Base-by-base conservation (phyloP, 2,797 vertebrate genomes). In the Pelobates cultripes region DNA sequence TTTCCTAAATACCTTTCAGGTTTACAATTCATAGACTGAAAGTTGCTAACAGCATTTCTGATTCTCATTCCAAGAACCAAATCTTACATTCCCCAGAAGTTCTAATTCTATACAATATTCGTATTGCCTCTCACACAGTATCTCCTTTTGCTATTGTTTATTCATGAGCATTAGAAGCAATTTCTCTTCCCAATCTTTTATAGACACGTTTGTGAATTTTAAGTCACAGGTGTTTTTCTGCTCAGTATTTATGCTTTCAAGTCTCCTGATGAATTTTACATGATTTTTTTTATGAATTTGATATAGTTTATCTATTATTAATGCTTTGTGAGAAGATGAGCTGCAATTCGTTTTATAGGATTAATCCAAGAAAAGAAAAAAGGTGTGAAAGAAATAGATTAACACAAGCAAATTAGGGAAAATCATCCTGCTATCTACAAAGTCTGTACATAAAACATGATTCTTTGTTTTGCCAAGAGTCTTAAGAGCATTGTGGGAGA, bases 271-370 rank as follows among this genome's bases (percentile, higher is more conserved):
- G 70, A 82, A 82, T 78, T 82, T 73, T 78, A 69, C 75, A 82
- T 82, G 79, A 81, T 81, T 75, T 76, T 44, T 82, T 73, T 73
- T 82, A 82, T 82, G 80, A 82, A 82, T 82, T 72, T 77, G 69
- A 82, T 82, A 82, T 77, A 82, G 69, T 73, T 78, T 73, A 82
- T 82, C 43, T 78, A 82, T 77, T 82, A 82, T 82, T 78, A 82
- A 82, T 82, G 70, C 40, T 78, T 70, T 78, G 75, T 68, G 42
- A 78, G 70, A 76, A 71, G 73, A 53, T 64, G 73, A 45, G 45
- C 68, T 71, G 73, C 43, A 71, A 81, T 77, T 82, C 75, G 57
- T 77, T 82, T 82, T 77, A 78, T 73, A 82, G 74, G 2, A 42
- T 75, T 45, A 68, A 41, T 44, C 13, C 57, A 28, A 28, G 10